phyloP scores from a whole-genome alignment of 2,113 vertebrate genomes.

The Oreochromis spilurus region DNA sequence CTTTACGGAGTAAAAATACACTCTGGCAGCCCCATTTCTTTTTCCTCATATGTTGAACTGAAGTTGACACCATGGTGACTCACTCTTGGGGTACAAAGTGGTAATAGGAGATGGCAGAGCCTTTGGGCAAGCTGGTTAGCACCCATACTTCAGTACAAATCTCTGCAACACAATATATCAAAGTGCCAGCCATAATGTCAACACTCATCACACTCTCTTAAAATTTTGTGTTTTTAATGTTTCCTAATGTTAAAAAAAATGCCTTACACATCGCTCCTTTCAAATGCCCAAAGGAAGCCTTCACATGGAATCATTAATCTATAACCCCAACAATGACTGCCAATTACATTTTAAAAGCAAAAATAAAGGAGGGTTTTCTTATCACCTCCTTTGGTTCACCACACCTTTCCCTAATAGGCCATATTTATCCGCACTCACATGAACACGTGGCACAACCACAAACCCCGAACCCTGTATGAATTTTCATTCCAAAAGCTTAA shows the following conservation, averaged over 20 bases:
- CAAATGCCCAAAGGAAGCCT: not conserved
- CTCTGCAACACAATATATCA: not conserved
- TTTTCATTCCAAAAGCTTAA: constrained; percentile 19
- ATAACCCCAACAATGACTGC: not conserved
- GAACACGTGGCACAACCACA: not conserved
- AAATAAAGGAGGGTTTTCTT: not conserved
- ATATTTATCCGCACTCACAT: not conserved
- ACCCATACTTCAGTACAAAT: not conserved
- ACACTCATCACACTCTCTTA: not conserved
- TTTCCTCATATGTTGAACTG: not conserved
- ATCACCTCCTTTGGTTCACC: not conserved
- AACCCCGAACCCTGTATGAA: not conserved
- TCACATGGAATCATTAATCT: not conserved
- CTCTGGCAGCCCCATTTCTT: not conserved
- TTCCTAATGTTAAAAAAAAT: not conserved
- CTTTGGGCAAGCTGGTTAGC: not conserved
- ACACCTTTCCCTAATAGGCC: not conserved
- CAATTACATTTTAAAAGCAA: not conserved
- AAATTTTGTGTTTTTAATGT: not conserved
- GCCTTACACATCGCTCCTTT: not conserved
- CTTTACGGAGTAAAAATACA: not conserved
- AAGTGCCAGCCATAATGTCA: not conserved
- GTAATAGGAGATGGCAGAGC: not conserved
- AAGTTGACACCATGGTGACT: not conserved
- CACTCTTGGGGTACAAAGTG: not conserved